These are phyloP conservation scores for Rana temporaria DNA, from an alignment of 2,113 vertebrate species.

Conservation along the genomic window DNA sequence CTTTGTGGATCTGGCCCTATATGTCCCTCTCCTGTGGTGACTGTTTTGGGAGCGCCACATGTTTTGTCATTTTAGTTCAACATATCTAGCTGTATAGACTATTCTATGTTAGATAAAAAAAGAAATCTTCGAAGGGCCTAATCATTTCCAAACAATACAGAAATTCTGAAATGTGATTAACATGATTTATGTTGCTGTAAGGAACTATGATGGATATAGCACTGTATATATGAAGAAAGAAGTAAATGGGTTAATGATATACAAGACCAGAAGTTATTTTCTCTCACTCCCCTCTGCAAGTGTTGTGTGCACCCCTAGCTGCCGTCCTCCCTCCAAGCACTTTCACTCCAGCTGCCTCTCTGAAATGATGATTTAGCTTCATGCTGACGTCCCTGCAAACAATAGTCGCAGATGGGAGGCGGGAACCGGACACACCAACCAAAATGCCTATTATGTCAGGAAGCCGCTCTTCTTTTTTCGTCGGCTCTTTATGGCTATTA, in stretches of 20 bases:
- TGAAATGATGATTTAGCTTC: slow-evolving; percentile 47
- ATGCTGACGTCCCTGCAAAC: slow-evolving; percentile 51
- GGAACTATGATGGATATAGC: background rate
- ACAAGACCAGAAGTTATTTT: slow-evolving; percentile 8
- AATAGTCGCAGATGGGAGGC: slow-evolving; percentile 55
- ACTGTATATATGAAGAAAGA: background rate
- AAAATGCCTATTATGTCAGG: slow-evolving; percentile 54
- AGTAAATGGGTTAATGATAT: slow-evolving; percentile 30
- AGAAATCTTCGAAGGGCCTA: no score
- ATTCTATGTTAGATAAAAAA: no score
- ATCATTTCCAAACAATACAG: no score
- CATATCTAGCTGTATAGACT: no score
- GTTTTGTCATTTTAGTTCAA: no score
- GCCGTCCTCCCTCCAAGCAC: slow-evolving; percentile 20
- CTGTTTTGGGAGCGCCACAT: no score
- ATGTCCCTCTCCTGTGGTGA: no score
- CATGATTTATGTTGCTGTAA: background rate
- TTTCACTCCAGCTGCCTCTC: slow-evolving; percentile 46
- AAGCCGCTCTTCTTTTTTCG: slow-evolving; percentile 5
- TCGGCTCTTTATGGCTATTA: slow-evolving; percentile 29
- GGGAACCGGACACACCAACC: slow-evolving; percentile 47
- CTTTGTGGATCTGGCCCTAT: no score
- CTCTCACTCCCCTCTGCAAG: background rate
- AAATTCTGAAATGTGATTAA: background rate
- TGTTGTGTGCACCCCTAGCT: slow-evolving; percentile 28